Conservation (phyloP, 2,113 vertebrate genomes). For the Brachirus orientalis region DNA sequence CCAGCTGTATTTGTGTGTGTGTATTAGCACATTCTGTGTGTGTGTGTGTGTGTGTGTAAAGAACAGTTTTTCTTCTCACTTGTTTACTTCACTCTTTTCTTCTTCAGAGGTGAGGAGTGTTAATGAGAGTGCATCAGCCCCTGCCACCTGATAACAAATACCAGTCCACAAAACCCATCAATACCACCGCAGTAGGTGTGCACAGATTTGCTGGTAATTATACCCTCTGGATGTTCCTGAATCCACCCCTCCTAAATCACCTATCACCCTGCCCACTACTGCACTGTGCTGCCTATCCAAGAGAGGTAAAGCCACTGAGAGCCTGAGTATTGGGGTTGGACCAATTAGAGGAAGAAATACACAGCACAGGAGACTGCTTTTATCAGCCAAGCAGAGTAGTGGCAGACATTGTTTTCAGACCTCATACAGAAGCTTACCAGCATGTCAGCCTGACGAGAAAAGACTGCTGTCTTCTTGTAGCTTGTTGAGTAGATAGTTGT, state of each 20-base stretch:
- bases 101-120: constrained; percentile 70
- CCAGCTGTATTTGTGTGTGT: constrained; percentile 29
- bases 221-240: constrained; percentile 63
- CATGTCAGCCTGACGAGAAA: constrained; percentile 50
- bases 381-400: constrained; percentile 52
- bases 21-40: not conserved
- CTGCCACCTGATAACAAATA: constrained; percentile 61
- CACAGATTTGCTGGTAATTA: constrained; percentile 71
- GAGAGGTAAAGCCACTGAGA: constrained; percentile 44
- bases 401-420: constrained; percentile 36
- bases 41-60: constrained; percentile 29
- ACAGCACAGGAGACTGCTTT: constrained; percentile 40
- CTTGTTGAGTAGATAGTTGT: constrained; percentile 36
- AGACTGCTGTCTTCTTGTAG: constrained; percentile 24
- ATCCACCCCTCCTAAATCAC: constrained; percentile 12
- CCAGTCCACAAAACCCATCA: constrained; percentile 50
- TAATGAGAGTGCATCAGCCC: constrained; percentile 66
- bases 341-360: constrained; percentile 70
- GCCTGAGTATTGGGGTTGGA: constrained; percentile 33
- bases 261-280: not conserved
- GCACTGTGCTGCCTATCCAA: constrained; percentile 18
- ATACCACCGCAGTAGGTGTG: constrained; percentile 21
- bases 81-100: constrained; percentile 57
- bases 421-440: constrained; percentile 32
- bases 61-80: constrained; percentile 30